phyloP scores from a whole-genome alignment of 2,888 invertebrate species.

The Diadegma fenestrale region DNA sequence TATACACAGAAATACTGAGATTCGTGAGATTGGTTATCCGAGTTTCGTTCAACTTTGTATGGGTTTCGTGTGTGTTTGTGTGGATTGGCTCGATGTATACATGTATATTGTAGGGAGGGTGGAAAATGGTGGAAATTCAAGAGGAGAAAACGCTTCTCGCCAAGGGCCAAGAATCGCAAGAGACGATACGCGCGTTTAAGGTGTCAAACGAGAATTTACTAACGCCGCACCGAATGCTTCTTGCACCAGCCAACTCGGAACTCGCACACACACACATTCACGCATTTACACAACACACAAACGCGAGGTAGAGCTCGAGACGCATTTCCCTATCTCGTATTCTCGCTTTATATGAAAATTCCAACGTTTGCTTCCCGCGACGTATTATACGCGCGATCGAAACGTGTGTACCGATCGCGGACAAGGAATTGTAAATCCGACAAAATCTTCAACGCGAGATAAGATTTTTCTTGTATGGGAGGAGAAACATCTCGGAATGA shows the following conservation, averaged over 20 bases:
- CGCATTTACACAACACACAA: not conserved
- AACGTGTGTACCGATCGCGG: conserved; percentile 6
- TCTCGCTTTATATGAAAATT: conserved; percentile 44
- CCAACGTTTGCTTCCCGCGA: conserved; percentile 40
- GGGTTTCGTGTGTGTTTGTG: too few species aligned
- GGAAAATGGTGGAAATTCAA: conserved; percentile 40
- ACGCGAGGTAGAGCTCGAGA: not conserved
- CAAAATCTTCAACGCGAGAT: conserved; percentile 19
- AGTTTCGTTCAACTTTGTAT: not conserved
- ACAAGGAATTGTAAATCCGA: not conserved
- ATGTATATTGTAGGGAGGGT: not conserved
- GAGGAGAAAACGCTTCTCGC: conserved; percentile 31
- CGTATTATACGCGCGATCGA: conserved; percentile 13
- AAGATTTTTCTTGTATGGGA: not conserved
- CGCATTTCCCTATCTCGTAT: conserved; percentile 25
- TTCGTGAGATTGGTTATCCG: conserved; percentile 44
- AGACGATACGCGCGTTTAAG: conserved; percentile 48
- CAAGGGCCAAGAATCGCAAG: conserved; percentile 34
- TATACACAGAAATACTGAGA: conserved; percentile 24
- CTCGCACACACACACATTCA: not conserved
- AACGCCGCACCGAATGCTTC: conserved; percentile 36
- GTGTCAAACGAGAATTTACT: conserved; percentile 56
- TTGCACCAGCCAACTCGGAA: conserved; percentile 30
- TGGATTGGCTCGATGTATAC: not conserved
- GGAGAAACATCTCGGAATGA: conserved; percentile 6